phyloP scores from a whole-genome alignment of 2,797 vertebrate species.

The Sorex maritimensis region DNA sequence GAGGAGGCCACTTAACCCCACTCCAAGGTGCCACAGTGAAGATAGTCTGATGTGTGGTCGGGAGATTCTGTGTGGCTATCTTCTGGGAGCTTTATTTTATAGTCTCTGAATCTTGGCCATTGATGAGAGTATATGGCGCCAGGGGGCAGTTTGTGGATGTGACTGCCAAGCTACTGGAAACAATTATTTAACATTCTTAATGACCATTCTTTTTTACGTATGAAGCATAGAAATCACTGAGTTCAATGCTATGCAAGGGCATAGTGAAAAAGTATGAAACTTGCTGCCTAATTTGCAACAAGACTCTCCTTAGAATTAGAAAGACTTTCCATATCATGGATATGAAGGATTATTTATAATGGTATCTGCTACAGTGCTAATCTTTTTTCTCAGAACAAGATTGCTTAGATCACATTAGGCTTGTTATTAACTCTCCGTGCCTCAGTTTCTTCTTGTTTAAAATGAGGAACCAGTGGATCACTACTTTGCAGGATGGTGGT shows the following conservation, averaged over 20 bases:
- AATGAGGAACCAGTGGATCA: not conserved
- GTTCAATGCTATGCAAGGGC: not conserved
- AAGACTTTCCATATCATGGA: not conserved
- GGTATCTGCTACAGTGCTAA: not conserved
- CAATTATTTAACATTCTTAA: not conserved
- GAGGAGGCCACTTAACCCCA: too few species aligned
- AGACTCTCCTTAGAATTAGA: not conserved
- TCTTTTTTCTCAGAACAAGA: constrained; percentile 2
- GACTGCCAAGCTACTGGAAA: too few species aligned
- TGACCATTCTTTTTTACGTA: constrained; percentile 2
- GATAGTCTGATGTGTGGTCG: too few species aligned
- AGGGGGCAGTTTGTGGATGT: too few species aligned
- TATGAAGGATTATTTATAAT: not conserved
- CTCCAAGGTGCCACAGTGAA: too few species aligned
- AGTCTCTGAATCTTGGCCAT: too few species aligned
- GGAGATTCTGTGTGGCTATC: too few species aligned
- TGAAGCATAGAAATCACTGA: constrained; percentile 42
- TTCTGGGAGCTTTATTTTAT: too few species aligned
- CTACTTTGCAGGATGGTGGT: not conserved
- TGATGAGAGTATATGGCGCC: too few species aligned
- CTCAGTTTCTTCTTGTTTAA: constrained; percentile 51
- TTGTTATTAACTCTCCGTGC: not conserved
- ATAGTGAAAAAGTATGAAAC: not conserved
- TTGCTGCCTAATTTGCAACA: not conserved
- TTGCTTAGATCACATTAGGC: not conserved